A percentile compares a stretch with the other conserved stretches of the same genome.
Evolutionary conservation across 2,113 vertebrate genomes (phyloP).

Genomic region (Todiramphus chloris): DNA sequence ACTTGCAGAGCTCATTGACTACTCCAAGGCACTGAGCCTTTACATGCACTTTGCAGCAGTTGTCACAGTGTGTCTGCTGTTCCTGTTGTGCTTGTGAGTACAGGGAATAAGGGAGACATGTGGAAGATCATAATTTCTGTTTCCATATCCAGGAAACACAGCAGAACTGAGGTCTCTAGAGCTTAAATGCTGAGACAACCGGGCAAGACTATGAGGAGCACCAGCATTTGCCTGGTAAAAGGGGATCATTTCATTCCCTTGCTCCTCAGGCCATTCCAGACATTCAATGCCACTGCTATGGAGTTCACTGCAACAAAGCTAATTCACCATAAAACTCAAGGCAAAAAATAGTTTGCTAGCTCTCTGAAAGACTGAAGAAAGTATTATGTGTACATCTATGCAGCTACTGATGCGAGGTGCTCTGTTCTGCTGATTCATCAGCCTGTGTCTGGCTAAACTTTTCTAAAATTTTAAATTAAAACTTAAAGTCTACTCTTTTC

Average conservation of each 20-base stretch:
- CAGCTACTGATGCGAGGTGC: background rate
- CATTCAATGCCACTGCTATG: background rate
- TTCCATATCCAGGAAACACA: background rate
- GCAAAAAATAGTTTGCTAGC: background rate
- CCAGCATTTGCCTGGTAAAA: background rate
- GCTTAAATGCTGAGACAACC: background rate
- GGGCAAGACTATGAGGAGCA: background rate
- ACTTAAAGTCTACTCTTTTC: background rate
- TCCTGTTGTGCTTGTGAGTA: background rate
- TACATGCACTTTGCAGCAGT: background rate
- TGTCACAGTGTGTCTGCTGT: background rate
- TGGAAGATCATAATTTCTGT: background rate
- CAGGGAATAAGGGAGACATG: fast-evolving
- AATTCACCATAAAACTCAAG: background rate
- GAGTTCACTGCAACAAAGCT: background rate
- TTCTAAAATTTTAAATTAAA: background rate
- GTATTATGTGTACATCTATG: background rate
- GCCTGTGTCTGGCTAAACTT: background rate
- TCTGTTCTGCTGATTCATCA: background rate
- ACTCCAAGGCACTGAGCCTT: background rate
- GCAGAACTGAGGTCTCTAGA: background rate
- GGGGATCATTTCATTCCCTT: background rate
- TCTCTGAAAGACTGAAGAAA: background rate
- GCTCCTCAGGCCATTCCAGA: background rate
- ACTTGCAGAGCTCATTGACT: background rate